These are phyloP conservation scores for Bombus sylvicola DNA, from an alignment of 1,140 invertebrate genomes.

Conservation along the genomic window DNA sequence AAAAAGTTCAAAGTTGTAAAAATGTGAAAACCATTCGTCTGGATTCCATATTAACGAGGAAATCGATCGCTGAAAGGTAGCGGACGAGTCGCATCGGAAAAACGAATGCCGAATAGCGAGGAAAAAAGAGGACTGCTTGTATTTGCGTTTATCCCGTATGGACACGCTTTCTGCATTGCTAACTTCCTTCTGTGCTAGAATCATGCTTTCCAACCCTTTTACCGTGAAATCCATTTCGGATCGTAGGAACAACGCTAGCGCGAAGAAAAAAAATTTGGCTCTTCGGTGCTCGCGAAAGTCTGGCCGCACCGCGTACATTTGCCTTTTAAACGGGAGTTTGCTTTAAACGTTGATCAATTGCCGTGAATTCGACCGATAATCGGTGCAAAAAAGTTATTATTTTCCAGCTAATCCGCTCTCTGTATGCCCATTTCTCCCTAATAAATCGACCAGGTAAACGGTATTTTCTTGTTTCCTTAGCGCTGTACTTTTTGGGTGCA, in stretches of 20 bases:
- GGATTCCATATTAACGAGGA: background rate
- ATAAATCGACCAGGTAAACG: background rate
- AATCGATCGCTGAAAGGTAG: conserved; percentile 3
- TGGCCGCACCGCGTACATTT: no score
- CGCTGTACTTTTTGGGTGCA: background rate
- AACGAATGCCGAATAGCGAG: background rate
- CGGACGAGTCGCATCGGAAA: no score
- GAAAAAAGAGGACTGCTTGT: background rate
- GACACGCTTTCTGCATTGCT: conserved; percentile 12
- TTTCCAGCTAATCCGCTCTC: background rate
- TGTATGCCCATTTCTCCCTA: no score
- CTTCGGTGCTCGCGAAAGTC: background rate
- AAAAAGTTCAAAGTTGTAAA: background rate
- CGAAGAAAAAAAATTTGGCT: background rate
- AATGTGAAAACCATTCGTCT: background rate
- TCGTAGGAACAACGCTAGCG: background rate
- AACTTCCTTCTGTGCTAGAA: background rate
- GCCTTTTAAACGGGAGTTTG: no score
- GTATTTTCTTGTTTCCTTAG: background rate
- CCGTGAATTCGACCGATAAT: background rate
- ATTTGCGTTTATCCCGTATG: conserved; percentile 32
- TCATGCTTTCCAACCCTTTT: background rate
- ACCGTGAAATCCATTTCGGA: conserved; percentile 20
- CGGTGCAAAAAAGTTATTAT: background rate
- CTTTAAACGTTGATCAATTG: background rate